phyloP scores from a whole-genome alignment of 2,888 invertebrate genomes.

The Habrosyne pyritoides region DNA sequence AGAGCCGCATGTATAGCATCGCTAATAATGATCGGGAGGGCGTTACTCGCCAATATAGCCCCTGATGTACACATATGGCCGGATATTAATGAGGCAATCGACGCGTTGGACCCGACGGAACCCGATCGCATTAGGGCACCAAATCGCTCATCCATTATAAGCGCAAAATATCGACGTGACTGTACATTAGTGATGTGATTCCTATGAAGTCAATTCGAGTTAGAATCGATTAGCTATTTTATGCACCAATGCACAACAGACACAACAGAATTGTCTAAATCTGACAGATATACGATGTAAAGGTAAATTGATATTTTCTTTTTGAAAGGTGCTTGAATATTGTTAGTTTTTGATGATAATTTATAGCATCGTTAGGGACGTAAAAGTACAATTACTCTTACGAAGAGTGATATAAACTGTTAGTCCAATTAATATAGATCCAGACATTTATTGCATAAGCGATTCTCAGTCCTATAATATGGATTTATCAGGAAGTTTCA shows the following conservation, averaged over 20 bases:
- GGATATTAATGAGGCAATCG: constrained; percentile 74
- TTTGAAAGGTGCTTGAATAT: no score
- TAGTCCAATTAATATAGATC: no score
- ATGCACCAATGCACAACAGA: no score
- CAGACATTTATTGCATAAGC: no score
- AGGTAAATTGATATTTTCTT: background rate
- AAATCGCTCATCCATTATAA: constrained; percentile 58
- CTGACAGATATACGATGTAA: background rate
- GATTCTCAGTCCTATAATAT: no score
- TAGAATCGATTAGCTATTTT: background rate
- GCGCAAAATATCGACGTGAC: constrained; percentile 41
- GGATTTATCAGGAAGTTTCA: no score
- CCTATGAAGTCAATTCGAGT: background rate
- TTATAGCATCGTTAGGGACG: no score
- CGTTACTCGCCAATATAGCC: constrained; percentile 39
- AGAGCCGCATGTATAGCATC: constrained; percentile 19
- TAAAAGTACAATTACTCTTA: no score
- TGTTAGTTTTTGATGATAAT: no score
- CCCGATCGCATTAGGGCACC: constrained; percentile 51
- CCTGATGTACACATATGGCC: constrained; percentile 49
- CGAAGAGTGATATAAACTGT: no score
- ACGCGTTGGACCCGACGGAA: constrained; percentile 48
- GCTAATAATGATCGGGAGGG: constrained; percentile 49
- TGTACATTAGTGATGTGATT: background rate
- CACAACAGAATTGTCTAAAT: background rate